A percentile compares a stretch with the other conserved stretches of the same genome.
phyloP scores from a whole-genome alignment of 2,797 vertebrate genomes.

The Poeciliopsis presidionis region DNA sequence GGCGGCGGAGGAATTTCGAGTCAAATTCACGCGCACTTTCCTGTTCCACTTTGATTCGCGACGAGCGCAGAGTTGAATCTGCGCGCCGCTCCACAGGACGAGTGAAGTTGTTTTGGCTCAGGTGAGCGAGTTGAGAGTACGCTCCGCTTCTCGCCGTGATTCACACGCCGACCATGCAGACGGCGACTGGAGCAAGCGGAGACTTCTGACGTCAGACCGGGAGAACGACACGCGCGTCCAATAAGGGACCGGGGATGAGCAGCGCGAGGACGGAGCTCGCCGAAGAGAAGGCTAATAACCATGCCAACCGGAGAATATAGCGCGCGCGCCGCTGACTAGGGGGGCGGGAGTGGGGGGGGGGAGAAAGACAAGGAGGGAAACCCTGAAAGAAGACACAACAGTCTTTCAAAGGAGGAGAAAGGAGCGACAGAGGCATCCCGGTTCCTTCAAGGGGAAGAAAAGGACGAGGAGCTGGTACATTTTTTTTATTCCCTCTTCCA shows the following conservation, averaged over 20 bases:
- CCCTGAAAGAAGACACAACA: constrained; percentile 21
- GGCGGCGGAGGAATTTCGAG: background rate
- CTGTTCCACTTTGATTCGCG: background rate
- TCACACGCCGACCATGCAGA: constrained; percentile 79
- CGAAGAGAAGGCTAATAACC: constrained; percentile 78
- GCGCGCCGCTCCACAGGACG: background rate
- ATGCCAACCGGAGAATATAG: constrained; percentile 78
- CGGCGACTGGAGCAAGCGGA: constrained; percentile 82
- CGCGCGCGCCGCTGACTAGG: constrained; percentile 59
- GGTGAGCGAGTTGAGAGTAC: constrained; percentile 23
- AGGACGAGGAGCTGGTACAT: constrained; percentile 63
- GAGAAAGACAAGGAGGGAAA: constrained; percentile 25
- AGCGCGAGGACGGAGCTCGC: constrained; percentile 75
- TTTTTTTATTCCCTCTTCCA: background rate
- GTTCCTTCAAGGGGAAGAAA: constrained; percentile 45
- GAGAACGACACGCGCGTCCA: constrained; percentile 87
- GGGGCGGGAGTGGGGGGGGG: background rate
- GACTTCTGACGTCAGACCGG: constrained; percentile 90
- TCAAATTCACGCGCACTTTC: background rate
- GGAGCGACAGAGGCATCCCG: constrained; percentile 22
- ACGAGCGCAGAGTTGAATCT: background rate
- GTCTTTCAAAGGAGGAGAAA: constrained; percentile 10
- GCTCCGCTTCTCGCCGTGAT: constrained; percentile 50
- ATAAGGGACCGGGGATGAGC: constrained; percentile 82
- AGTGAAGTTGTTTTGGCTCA: constrained; percentile 2